Percentiles rank a stretch among this genome's conserved stretches.
Conservation (phyloP, 1,140 invertebrate species). For the Leptinotarsa defecta region DNA sequence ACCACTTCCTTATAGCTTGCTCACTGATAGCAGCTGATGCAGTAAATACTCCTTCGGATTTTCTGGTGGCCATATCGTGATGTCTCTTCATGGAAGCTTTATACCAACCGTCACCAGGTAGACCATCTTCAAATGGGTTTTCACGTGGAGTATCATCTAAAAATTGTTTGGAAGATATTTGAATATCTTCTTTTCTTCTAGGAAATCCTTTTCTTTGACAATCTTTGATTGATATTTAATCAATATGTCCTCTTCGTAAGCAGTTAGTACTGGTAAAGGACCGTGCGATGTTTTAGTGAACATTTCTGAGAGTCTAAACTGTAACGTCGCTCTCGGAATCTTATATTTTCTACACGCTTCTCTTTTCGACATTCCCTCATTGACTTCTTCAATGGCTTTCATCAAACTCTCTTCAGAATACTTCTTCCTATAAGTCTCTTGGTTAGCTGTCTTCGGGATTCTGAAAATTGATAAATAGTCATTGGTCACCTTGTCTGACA, state of each 20-base stretch:
- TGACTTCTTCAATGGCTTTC: no score
- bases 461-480: not conserved
- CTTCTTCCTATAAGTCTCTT: not conserved
- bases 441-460: not conserved
- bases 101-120: slow-evolving; percentile 49
- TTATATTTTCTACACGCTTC: no score
- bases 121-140: no score
- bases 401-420: not conserved
- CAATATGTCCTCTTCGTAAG: no score
- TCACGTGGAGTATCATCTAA: slow-evolving; percentile 39
- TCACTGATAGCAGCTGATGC: slow-evolving; percentile 47
- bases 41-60: slow-evolving; percentile 34
- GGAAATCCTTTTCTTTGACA: no score
- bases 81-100: slow-evolving; percentile 50
- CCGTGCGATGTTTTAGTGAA: no score
- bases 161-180: not conserved
- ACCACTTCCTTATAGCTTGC: slow-evolving; percentile 34
- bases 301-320: not conserved
- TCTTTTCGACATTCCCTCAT: no score
- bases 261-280: no score
- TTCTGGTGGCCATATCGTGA: slow-evolving; percentile 40
- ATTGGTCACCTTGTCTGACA: not conserved
- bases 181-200: not conserved
- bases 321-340: not conserved
- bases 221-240: no score